A percentile compares a stretch with the other conserved stretches of the same genome.
phyloP scores from a whole-genome alignment of 1,140 invertebrate genomes.

The Drosophila kohkoa region DNA sequence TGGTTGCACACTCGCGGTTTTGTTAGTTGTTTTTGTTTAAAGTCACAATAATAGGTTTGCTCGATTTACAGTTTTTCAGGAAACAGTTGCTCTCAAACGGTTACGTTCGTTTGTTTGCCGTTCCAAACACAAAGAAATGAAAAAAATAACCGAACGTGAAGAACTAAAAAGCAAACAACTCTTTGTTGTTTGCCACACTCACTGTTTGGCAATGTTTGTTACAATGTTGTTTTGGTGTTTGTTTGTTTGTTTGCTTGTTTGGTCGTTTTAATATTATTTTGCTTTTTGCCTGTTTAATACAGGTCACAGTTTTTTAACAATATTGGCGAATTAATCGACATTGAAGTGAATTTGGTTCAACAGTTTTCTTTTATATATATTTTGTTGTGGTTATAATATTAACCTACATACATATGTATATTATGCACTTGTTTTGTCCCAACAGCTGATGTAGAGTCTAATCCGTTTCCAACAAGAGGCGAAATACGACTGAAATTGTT shows the following conservation, averaged over 20 bases:
- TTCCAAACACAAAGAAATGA: conserved; percentile 67
- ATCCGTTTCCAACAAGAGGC: conserved; percentile 54
- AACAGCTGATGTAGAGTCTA: conserved; percentile 6
- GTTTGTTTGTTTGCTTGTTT: conserved; percentile 18
- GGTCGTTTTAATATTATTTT: conserved; percentile 20
- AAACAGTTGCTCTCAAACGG: conserved; percentile 58
- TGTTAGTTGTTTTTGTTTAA: conserved; percentile 13
- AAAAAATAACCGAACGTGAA: conserved; percentile 74
- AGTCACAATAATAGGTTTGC: conserved; percentile 20
- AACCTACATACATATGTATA: conserved; percentile 45
- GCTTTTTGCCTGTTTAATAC: conserved; percentile 82
- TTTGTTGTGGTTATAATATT: conserved; percentile 7
- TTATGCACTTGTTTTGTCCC: conserved; percentile 53
- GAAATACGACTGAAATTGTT: conserved; percentile 55
- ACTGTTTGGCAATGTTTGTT: conserved; percentile 29
- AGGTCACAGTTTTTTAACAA: conserved; percentile 81
- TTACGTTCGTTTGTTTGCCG: conserved; percentile 15
- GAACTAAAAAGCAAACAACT: conserved; percentile 78
- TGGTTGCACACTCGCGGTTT: conserved; percentile 31
- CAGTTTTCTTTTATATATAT: conserved; percentile 38
- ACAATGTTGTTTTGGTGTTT: conserved; percentile 19
- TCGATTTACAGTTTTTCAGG: conserved; percentile 11
- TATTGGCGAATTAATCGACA: conserved; percentile 84
- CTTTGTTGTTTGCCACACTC: conserved; percentile 32
- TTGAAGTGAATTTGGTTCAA: conserved; percentile 77